A percentile compares a stretch with the other conserved stretches of the same genome.
phyloP scores from a whole-genome alignment of 1,140 invertebrate genomes.

The Bombus fervidus region DNA sequence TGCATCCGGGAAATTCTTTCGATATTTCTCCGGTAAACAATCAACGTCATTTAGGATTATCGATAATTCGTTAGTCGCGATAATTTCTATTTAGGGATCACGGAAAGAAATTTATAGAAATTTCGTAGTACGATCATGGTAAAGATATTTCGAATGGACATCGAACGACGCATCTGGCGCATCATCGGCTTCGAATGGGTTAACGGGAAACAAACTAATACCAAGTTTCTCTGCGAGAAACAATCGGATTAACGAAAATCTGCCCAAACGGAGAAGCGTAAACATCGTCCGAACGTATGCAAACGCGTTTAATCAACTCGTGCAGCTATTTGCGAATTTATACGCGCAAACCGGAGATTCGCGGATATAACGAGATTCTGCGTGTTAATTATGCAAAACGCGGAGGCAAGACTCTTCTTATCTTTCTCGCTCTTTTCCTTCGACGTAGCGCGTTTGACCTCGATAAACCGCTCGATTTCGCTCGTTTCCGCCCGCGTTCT shows the following conservation, averaged over 20 bases:
- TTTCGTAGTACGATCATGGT: background rate
- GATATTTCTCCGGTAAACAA: background rate
- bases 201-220: background rate
- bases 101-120: background rate
- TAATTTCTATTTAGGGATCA: background rate
- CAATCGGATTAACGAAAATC: background rate
- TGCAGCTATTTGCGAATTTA: conserved; percentile 52
- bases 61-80: background rate
- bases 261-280: conserved; percentile 18
- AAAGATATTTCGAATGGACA: too few relatives aligned
- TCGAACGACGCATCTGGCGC: too few relatives aligned
- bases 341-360: conserved; percentile 48
- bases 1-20: conserved; percentile 50
- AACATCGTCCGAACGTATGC: conserved; percentile 18
- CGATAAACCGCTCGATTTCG: background rate
- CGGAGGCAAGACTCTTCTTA: background rate
- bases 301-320: conserved; percentile 59
- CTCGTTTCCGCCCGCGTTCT: background rate
- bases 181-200: too few relatives aligned
- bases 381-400: conserved; percentile 50
- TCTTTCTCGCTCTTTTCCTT: background rate
- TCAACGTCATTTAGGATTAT: background rate
- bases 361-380: conserved; percentile 54
- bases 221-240: background rate
- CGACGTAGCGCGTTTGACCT: background rate